Percentiles rank a stretch among this genome's conserved stretches.
Conservation (phyloP, 1,140 invertebrate species). For the Reticulitermes speratus region DNA sequence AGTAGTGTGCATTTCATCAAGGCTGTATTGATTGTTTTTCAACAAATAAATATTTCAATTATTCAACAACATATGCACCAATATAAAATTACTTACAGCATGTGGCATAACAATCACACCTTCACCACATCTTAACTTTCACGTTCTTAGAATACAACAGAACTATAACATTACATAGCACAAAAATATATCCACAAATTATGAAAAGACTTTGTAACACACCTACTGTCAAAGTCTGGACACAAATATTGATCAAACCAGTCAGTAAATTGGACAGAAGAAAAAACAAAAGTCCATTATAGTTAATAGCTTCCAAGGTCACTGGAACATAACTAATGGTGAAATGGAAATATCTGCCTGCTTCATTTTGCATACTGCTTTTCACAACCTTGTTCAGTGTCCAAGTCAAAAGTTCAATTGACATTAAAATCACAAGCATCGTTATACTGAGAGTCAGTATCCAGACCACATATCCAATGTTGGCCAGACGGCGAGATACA, state of each 20-base stretch:
- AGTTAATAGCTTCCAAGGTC: constrained; percentile 66
- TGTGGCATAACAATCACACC: neutral
- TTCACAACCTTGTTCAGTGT: constrained; percentile 35
- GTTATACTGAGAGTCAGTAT: constrained; percentile 60
- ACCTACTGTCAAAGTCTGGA: constrained; percentile 60
- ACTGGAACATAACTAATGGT: constrained; percentile 49
- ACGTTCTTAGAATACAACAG: constrained; percentile 30
- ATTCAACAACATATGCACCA: no score
- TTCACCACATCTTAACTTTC: constrained; percentile 34
- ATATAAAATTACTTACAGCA: no score
- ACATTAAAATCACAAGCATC: constrained; percentile 54
- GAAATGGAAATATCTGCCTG: constrained; percentile 31
- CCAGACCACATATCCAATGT: constrained; percentile 74
- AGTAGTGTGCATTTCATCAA: no score
- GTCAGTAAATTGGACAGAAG: constrained; percentile 76
- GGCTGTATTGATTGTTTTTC: no score
- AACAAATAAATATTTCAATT: no score
- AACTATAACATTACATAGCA: constrained; percentile 36
- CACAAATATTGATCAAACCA: constrained; percentile 70
- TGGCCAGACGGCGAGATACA: constrained; percentile 71
- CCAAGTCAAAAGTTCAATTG: constrained; percentile 54
- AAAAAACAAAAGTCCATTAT: constrained; percentile 77
- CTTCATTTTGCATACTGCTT: neutral
- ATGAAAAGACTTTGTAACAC: constrained; percentile 53
- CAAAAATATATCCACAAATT: constrained; percentile 57